Conservation (phyloP, 2,888 invertebrate genomes). For the Rhagium mordax region DNA sequence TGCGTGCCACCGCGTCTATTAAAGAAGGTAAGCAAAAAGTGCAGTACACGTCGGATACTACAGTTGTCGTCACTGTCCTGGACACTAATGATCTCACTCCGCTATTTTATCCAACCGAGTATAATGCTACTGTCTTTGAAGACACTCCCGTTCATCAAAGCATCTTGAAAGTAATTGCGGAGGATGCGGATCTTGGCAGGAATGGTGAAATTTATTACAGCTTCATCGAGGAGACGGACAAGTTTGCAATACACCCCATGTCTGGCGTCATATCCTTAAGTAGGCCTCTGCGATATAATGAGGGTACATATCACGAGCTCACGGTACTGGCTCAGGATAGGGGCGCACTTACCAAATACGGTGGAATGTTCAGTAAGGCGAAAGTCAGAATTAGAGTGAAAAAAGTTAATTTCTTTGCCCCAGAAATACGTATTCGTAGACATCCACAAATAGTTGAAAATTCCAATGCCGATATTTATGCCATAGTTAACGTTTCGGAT, state of each 20-base stretch:
- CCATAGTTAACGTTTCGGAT: constrained; percentile 89
- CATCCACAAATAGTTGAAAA: constrained; percentile 87
- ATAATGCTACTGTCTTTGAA: constrained; percentile 89
- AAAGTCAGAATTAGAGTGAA: constrained; percentile 83
- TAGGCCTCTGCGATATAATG: constrained; percentile 81
- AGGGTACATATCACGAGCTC: constrained; percentile 81
- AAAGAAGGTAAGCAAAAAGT: constrained; percentile 74
- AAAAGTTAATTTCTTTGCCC: constrained; percentile 89
- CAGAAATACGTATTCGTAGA: constrained; percentile 86
- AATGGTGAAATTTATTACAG: constrained; percentile 99
- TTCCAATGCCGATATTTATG: constrained; percentile 88
- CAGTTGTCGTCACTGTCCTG: constrained; percentile 81
- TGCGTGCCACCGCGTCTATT: constrained; percentile 80
- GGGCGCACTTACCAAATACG: constrained; percentile 76
- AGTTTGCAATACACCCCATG: constrained; percentile 94
- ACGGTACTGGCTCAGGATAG: constrained; percentile 90
- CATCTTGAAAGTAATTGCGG: constrained; percentile 86
- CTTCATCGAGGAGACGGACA: constrained; percentile 84
- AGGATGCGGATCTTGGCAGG: constrained; percentile 95
- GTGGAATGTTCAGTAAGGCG: constrained; percentile 79
- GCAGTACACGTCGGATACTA: constrained; percentile 80
- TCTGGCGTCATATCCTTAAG: constrained; percentile 91
- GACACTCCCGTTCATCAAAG: constrained; percentile 89
- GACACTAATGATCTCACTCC: constrained; percentile 95
- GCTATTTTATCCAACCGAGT: constrained; percentile 91